These are phyloP conservation scores for Solenopsis fugax DNA, from an alignment of 1,140 invertebrate species.

Conservation along the genomic window DNA sequence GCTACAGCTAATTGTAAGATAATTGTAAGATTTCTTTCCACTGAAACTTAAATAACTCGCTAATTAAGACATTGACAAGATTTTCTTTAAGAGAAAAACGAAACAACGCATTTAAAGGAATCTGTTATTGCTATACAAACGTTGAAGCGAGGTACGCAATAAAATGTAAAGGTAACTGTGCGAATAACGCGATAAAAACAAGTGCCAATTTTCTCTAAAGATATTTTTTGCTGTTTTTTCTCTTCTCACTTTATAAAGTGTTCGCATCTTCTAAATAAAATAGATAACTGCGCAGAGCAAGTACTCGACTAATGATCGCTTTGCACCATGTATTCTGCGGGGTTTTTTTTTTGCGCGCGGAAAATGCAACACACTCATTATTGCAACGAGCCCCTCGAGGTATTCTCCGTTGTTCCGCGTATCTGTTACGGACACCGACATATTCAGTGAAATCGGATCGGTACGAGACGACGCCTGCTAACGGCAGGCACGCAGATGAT, in stretches of 20 bases:
- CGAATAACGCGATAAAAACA: background rate
- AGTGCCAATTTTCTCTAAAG: background rate
- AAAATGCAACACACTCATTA: conserved; percentile 38
- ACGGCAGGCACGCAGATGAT: conserved; percentile 37
- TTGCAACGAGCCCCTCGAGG: background rate
- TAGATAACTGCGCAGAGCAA: background rate
- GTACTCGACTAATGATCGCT: background rate
- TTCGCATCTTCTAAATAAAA: background rate
- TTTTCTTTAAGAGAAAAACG: background rate
- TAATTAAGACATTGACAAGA: conserved; percentile 50
- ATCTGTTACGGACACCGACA: conserved; percentile 48
- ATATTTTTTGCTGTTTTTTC: background rate
- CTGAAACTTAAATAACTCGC: conserved; percentile 54
- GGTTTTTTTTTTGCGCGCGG: background rate
- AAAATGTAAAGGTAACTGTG: background rate
- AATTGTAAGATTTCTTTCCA: conserved; percentile 18
- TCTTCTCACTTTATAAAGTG: background rate
- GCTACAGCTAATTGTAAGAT: conserved; percentile 36
- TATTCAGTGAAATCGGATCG: conserved; percentile 55
- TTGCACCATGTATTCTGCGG: background rate
- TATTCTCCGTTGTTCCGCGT: conserved; percentile 13
- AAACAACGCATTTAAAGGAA: background rate
- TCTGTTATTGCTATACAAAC: background rate
- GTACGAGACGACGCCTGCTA: conserved; percentile 20
- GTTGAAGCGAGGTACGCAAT: background rate